Evolutionary conservation across 1,140 invertebrate species (phyloP).

Genomic region (Philopotamus ludificatus): DNA sequence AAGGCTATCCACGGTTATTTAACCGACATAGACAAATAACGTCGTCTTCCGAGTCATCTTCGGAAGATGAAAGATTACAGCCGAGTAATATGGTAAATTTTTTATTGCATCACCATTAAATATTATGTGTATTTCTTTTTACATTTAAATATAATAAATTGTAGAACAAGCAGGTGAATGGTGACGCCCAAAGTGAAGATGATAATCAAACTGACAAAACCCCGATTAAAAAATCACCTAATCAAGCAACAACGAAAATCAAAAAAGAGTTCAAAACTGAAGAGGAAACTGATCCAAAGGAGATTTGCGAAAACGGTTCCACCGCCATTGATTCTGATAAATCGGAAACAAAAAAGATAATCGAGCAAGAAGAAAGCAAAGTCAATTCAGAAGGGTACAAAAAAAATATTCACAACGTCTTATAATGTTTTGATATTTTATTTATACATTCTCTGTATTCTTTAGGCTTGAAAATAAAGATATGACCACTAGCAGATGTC

Average conservation of each 20-base stretch:
- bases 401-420: slow-evolving; percentile 9
- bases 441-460: neutral
- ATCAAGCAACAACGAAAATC: slow-evolving; percentile 12
- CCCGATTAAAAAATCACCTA: slow-evolving; percentile 11
- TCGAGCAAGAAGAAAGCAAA: slow-evolving; percentile 27
- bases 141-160: neutral
- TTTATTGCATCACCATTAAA: neutral
- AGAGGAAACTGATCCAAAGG: slow-evolving; percentile 21
- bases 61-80: slow-evolving; percentile 45
- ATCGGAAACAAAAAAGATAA: slow-evolving; percentile 30
- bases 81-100: slow-evolving; percentile 22
- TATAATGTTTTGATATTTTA: neutral
- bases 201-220: slow-evolving; percentile 25
- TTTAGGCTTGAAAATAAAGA: neutral
- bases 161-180: slow-evolving; percentile 32
- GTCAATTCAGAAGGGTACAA: slow-evolving; percentile 25
- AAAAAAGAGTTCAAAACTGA: slow-evolving; percentile 37
- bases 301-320: slow-evolving; percentile 30
- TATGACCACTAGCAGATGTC: slow-evolving; percentile 8
- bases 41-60: slow-evolving; percentile 51
- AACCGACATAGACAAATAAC: slow-evolving; percentile 47
- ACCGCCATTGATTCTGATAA: slow-evolving; percentile 36
- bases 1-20: slow-evolving; percentile 53
- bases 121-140: neutral
- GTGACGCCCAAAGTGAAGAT: slow-evolving; percentile 23